Evolutionary conservation across 2,888 invertebrate genomes (phyloP).

Genomic region (Timandra comae): DNA sequence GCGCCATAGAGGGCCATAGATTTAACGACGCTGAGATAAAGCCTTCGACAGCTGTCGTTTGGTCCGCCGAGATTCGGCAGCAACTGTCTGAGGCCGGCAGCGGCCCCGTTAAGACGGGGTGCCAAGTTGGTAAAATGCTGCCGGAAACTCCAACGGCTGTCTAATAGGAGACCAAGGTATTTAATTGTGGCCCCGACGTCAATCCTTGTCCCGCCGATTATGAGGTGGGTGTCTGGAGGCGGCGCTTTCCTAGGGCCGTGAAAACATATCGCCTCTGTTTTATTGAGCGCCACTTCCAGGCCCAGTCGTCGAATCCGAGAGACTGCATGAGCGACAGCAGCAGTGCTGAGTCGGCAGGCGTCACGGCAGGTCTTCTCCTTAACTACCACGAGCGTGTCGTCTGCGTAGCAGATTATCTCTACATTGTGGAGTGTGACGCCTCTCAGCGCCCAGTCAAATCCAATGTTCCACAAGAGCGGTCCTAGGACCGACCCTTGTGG

Average conservation of each 20-base stretch:
- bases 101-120: background rate
- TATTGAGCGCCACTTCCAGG: slow-evolving; percentile 5
- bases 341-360: background rate
- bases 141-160: slow-evolving; percentile 9
- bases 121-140: slow-evolving; percentile 5
- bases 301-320: too few species aligned
- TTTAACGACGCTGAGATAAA: background rate
- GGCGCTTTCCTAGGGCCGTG: too few species aligned
- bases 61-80: slow-evolving; percentile 1
- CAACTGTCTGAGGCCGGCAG: background rate
- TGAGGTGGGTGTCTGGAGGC: too few species aligned
- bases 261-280: too few species aligned
- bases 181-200: slow-evolving; percentile 4
- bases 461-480: slow-evolving; percentile 17
- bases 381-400: slow-evolving; percentile 3
- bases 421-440: background rate
- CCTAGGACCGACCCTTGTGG: slow-evolving; percentile 18
- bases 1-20: slow-evolving; percentile 4
- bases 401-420: background rate
- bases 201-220: too few species aligned
- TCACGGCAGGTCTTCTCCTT: slow-evolving; percentile 4
- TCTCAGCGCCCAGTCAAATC: slow-evolving; percentile 7
- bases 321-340: too few species aligned
- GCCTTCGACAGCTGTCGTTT: background rate
- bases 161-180: slow-evolving; percentile 12